phyloP scores from a whole-genome alignment of 2,888 invertebrate species.

The Tachystola acroxantha region DNA sequence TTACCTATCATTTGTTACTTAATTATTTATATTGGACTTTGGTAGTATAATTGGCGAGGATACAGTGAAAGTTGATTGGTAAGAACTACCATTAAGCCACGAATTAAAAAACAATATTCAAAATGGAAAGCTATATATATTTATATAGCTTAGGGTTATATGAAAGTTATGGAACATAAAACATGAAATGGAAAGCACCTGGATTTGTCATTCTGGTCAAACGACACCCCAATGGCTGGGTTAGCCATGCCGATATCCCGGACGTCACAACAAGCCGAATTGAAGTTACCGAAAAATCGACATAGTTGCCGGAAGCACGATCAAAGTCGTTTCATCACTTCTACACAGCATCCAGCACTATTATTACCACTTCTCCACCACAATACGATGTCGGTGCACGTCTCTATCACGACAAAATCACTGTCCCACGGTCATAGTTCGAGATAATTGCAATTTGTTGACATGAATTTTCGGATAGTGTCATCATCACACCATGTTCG shows the following conservation, averaged over 20 bases:
- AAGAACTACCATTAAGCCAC: no score
- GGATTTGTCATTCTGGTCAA: constrained; percentile 84
- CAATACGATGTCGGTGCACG: constrained; percentile 19
- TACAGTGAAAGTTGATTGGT: no score
- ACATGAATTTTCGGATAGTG: constrained; percentile 46
- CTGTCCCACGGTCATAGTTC: constrained; percentile 31
- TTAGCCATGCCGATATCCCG: constrained; percentile 66
- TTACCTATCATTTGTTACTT: no score
- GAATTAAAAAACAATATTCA: no score
- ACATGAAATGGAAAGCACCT: constrained; percentile 50
- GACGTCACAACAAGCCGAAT: constrained; percentile 26
- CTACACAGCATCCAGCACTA: constrained; percentile 29
- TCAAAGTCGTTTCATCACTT: constrained; percentile 39
- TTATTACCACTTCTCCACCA: constrained; percentile 15
- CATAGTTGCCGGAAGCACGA: constrained; percentile 54
- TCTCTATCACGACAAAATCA: constrained; percentile 23
- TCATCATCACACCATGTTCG: constrained; percentile 48
- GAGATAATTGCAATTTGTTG: constrained; percentile 62
- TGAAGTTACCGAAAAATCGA: constrained; percentile 40
- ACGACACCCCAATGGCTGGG: constrained; percentile 80
- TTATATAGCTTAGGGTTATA: no score
- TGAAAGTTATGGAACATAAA: no score
- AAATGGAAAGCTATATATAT: no score
- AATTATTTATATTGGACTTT: no score
- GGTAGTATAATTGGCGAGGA: no score